Percentiles rank a stretch among this genome's conserved stretches.
Conservation (phyloP, 92 coral and sea anemone species). For the Heteractis magnifica region DNA sequence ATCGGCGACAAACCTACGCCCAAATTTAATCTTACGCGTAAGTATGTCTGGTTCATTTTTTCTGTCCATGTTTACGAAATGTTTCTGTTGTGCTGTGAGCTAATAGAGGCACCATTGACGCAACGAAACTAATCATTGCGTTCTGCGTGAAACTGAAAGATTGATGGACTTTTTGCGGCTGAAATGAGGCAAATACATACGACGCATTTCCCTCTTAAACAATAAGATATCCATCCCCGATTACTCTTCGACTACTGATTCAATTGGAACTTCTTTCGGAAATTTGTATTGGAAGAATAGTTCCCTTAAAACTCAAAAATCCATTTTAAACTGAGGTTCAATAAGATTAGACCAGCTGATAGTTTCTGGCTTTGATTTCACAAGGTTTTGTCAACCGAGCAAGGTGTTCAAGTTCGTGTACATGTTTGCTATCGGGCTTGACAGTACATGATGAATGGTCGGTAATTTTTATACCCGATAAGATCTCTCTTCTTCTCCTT, state of each 20-base stretch:
- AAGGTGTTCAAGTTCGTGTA: conserved; percentile 6
- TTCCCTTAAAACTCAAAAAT: not conserved
- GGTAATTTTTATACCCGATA: conserved; percentile 26
- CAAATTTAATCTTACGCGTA: not conserved
- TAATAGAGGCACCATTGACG: conserved; percentile 1
- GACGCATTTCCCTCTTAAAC: not conserved
- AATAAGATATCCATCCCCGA: conserved; percentile 11
- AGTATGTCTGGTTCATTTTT: not conserved
- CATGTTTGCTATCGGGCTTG: conserved; percentile 7
- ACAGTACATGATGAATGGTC: conserved; percentile 24
- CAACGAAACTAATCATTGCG: not conserved
- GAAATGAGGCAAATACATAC: conserved; percentile 11
- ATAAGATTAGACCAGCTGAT: conserved; percentile 5
- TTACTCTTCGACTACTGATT: conserved; percentile 12
- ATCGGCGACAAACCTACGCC: not conserved
- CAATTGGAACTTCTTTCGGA: not conserved
- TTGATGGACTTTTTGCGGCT: conserved; percentile 39
- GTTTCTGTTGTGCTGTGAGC: not conserved
- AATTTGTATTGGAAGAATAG: not conserved
- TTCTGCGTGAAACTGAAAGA: conserved; percentile 23
- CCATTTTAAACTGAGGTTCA: conserved; percentile 3
- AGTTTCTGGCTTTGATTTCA: not conserved
- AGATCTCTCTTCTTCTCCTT: conserved; percentile 22
- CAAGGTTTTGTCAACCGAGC: not conserved
- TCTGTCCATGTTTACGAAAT: not conserved